A percentile compares a stretch with the other conserved stretches of the same genome.
These are phyloP conservation scores for Nasonia oneida DNA, from an alignment of 2,888 invertebrate genomes.

Conservation along the genomic window DNA sequence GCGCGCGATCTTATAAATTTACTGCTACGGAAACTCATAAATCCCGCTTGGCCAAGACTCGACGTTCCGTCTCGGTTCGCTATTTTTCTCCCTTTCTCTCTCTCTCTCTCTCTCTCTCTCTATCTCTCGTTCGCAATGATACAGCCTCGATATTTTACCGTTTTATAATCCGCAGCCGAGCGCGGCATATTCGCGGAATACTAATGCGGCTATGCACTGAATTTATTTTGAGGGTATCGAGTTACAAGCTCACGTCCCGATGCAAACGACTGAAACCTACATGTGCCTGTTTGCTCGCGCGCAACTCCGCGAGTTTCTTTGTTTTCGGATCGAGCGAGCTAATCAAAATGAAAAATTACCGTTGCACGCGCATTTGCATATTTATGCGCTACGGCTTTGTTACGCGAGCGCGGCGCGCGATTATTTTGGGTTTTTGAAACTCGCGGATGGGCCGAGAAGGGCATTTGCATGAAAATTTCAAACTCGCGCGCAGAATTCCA, in stretches of 20 bases:
- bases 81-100: neutral
- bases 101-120: neutral
- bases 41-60: neutral
- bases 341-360: neutral
- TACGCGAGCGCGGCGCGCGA: neutral
- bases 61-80: neutral
- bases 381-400: neutral
- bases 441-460: neutral
- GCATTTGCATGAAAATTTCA: neutral
- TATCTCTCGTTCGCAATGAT: neutral
- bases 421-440: neutral
- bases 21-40: constrained; percentile 20
- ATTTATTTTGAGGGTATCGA: neutral
- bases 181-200: constrained; percentile 17
- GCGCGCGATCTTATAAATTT: constrained; percentile 38
- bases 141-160: constrained; percentile 27
- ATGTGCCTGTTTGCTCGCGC: neutral
- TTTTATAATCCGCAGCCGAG: constrained; percentile 37
- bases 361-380: neutral
- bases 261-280: neutral
- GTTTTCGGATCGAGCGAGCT: neutral
- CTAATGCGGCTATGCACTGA: constrained; percentile 3
- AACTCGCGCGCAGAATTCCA: too few species aligned
- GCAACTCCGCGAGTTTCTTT: neutral
- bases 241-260: neutral